Evolutionary conservation across 2,113 vertebrate species (phyloP), one percentile per base, ranked within the genome.

Genomic region (Gymnocephalus cernua): DNA sequence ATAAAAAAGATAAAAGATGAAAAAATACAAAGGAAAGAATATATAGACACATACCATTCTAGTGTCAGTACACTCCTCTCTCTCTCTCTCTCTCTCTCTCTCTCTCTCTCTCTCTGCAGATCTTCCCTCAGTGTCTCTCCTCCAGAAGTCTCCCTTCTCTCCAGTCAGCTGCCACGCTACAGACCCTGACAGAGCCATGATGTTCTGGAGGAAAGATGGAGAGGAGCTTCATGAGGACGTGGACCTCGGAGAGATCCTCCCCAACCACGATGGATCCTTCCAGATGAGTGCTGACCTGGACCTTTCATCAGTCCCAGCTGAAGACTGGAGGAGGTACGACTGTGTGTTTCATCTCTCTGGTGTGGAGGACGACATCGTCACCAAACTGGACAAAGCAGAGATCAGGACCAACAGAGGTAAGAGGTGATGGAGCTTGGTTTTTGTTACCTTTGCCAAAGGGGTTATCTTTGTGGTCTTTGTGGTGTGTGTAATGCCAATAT

Each of bases 211-310:
- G 51, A 87, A 35, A 82, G 71, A 67, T 9, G 77, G 78, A 67
- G 58, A 64, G 29, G 74, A 92, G 10, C 13, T 89, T 41, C 0
- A 89, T 12, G 78, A 88, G 12, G 47, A 83, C 4, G 88, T 94
- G 69, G 67, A 86, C 0, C 16, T 50, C 1, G 64, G 79, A 25
- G 85, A 90, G 62, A 79, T 82, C 63, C 76, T 91, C 50, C 86
- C 77, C 62, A 93, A 93, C 41, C 68, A 69, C 2, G 88, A 93
- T 25, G 86, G 91, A 35, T 86, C 83, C 51, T 94, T 91, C 76
- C 89, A 92, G 92, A 77, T 61, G 64, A 84, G 68, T 1, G 48
- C 64, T 19, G 77, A 59, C 11, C 29, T 94, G 51, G 3, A 76
- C 1, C 5, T 79, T 0, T 59, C 0, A 7, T 62, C 66, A 6